Evolutionary conservation across 2,113 vertebrate genomes (phyloP), one percentile per base, ranked within the genome.

Genomic region (Eptatretus burgeri): DNA sequence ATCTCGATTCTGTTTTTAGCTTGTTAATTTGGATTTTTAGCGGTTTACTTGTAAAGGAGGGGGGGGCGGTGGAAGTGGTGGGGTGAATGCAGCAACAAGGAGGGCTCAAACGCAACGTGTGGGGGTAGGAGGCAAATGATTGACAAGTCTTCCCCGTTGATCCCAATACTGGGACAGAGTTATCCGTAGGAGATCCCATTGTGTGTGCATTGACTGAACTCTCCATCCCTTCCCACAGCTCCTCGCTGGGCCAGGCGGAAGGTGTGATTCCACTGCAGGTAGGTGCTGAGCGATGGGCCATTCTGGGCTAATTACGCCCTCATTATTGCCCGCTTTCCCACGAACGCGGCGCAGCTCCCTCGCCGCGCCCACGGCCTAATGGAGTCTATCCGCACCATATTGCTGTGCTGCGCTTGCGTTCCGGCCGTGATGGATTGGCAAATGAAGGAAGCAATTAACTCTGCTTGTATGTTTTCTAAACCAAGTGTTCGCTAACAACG

Each of bases 391-490:
- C n/a, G 56, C n/a, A 60, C 56, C 56, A 60, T 60, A 60, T 60
- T 60, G 56, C 56, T 60, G 56, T 20, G 56, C 56, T 60, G 56
- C 20, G 56, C 56, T 60, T 60, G 20, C n/a, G 20, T 20, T 60
- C 56, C 56, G n/a, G 20, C 20, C 56, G 20, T 60, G 56, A 60
- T 60, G 56, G 20, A 60, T 60, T 60, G 20, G 56, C 56, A 60
- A 60, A 60, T 60, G 56, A 60, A 60, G 56, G 56, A 60, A 60
- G 20, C 56, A 60, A 60, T 60, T 60, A 60, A 60, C 56, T 41
- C 27, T 41, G 27, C 27, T 41, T 41, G 27, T 41, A 41, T 41
- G 27, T 41, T 41, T 41, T 41, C 27, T 41, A 41, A 41, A 41
- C 27, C 27, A 41, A 41, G 27, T 41, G 27, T 41, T 41, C 27